A percentile compares a stretch with the other conserved stretches of the same genome.
Conservation (phyloP, 2,797 vertebrate genomes). For the Pangasius larnaudii region DNA sequence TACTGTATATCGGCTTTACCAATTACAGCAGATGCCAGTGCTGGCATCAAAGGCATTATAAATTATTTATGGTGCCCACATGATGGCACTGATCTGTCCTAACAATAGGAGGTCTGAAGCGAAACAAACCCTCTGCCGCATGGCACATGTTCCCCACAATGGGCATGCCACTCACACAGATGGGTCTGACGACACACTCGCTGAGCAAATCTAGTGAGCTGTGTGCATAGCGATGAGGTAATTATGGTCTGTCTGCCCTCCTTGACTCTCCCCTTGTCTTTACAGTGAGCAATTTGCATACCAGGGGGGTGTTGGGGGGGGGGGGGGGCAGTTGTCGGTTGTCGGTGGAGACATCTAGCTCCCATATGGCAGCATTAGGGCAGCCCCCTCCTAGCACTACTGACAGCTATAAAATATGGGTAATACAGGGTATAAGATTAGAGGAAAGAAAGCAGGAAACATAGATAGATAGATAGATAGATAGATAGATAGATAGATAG, state of each 20-base stretch:
- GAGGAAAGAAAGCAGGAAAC: constrained; percentile 23
- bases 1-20: constrained; percentile 30
- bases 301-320: constrained; percentile 10
- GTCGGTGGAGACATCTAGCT: constrained; percentile 20
- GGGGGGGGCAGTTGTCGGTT: constrained; percentile 44
- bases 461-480: background rate
- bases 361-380: constrained; percentile 69
- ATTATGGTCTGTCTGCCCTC: constrained; percentile 66
- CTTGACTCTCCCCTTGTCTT: constrained; percentile 57
- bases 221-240: constrained; percentile 73
- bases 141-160: constrained; percentile 58
- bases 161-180: constrained; percentile 47
- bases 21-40: constrained; percentile 41
- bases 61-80: constrained; percentile 46
- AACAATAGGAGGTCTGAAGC: constrained; percentile 46
- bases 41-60: constrained; percentile 41
- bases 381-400: constrained; percentile 48
- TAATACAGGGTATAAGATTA: constrained; percentile 28
- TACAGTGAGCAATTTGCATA: constrained; percentile 74
- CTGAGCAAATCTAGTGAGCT: constrained; percentile 65
- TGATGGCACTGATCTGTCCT: constrained; percentile 43
- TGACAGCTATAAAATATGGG: constrained; percentile 41
- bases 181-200: constrained; percentile 58
- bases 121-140: constrained; percentile 44
- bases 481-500: background rate